Percentiles rank a stretch among this genome's conserved stretches.
Conservation (phyloP, 37 sponge, comb jelly and placozoan species). For the Dysidea cf. avara region DNA sequence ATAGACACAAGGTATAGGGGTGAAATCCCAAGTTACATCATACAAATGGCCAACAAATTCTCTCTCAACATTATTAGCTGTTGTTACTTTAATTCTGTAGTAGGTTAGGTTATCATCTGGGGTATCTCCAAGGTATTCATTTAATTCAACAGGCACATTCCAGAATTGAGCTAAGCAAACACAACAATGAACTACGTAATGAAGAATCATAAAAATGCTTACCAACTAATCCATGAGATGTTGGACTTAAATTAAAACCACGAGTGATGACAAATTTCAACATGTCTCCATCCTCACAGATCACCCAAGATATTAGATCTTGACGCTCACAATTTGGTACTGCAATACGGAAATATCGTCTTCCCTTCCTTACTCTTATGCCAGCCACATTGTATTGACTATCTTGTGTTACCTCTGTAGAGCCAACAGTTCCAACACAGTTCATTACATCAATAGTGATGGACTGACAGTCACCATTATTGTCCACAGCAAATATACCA, state of each 20-base stretch:
- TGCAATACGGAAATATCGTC: slow-evolving; percentile 32
- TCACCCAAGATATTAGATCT: slow-evolving; percentile 26
- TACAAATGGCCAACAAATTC: slow-evolving; percentile 38
- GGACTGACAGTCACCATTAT: too few species aligned
- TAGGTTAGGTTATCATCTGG: not conserved
- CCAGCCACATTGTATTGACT: too few species aligned
- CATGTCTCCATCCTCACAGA: slow-evolving; percentile 43
- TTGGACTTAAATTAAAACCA: slow-evolving; percentile 36
- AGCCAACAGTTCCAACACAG: too few species aligned
- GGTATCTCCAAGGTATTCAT: slow-evolving; percentile 10
- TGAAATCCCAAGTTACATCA: slow-evolving; percentile 32
- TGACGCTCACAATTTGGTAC: slow-evolving; percentile 48
- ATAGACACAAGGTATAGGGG: slow-evolving; percentile 25
- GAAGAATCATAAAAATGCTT: not conserved
- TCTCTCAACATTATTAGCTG: slow-evolving; percentile 25
- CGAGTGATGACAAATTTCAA: slow-evolving; percentile 50
- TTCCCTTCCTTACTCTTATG: too few species aligned
- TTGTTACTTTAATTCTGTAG: not conserved
- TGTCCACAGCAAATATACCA: too few species aligned
- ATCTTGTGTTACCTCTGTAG: too few species aligned
- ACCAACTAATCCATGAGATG: slow-evolving; percentile 54
- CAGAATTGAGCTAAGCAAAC: slow-evolving; percentile 57
- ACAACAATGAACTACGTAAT: not conserved
- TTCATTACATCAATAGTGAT: too few species aligned
- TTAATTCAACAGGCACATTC: slow-evolving; percentile 45